Percentiles rank a stretch among this genome's conserved stretches.
These are phyloP conservation scores for Nyleta sp. DNA, from an alignment of 2,888 invertebrate genomes.

Conservation along the genomic window DNA sequence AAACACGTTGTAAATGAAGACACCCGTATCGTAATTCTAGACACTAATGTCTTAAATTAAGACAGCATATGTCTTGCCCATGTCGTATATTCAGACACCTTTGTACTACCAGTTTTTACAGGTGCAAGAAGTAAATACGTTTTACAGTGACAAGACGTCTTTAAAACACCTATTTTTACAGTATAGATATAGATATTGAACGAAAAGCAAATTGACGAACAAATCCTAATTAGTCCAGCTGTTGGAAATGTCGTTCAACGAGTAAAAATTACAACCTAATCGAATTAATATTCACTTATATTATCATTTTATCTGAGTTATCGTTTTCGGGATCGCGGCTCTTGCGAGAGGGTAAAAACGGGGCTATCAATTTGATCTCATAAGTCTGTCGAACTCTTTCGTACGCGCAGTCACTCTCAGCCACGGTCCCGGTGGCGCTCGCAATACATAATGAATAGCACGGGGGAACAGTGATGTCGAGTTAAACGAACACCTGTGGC, in stretches of 20 bases:
- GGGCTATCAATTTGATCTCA: conserved; percentile 55
- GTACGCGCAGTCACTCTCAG: conserved; percentile 68
- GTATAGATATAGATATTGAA: background rate
- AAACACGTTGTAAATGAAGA: too few species aligned
- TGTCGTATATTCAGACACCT: too few species aligned
- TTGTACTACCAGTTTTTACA: too few species aligned
- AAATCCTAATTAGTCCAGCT: conserved; percentile 36
- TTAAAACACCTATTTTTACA: too few species aligned
- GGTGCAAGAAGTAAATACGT: too few species aligned
- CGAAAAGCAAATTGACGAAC: background rate
- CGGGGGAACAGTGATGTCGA: conserved; percentile 68
- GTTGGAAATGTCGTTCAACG: conserved; percentile 18
- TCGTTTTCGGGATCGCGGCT: conserved; percentile 39
- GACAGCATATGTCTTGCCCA: too few species aligned
- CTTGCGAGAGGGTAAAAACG: conserved; percentile 39
- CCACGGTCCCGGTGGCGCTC: conserved; percentile 68
- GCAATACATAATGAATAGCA: conserved; percentile 69
- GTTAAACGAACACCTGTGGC: conserved; percentile 81
- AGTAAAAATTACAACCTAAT: conserved; percentile 54
- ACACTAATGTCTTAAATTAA: too few species aligned
- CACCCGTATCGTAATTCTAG: too few species aligned
- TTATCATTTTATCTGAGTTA: conserved; percentile 51
- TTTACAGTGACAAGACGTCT: too few species aligned
- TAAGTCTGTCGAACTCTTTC: conserved; percentile 61
- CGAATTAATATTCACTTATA: conserved; percentile 64